phyloP scores from a whole-genome alignment of 53 echinoderm and acorn worm species.

The Holothuria leucospilota region DNA sequence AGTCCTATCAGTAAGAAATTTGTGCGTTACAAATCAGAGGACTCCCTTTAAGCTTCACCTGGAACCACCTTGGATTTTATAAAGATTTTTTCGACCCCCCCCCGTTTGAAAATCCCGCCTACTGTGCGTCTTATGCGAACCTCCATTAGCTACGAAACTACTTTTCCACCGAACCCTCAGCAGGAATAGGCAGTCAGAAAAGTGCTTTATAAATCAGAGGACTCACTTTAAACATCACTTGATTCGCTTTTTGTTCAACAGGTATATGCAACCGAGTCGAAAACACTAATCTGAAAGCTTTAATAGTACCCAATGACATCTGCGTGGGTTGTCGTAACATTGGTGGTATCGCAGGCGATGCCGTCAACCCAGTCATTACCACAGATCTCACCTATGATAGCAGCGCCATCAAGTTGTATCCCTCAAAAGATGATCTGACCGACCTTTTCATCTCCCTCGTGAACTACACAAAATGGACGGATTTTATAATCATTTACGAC shows the following conservation, averaged over 20 bases:
- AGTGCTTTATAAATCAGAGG: too few species aligned
- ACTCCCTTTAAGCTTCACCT: too few species aligned
- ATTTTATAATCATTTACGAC: slow-evolving; percentile 90
- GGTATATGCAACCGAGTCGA: slow-evolving; percentile 75
- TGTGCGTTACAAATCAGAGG: too few species aligned
- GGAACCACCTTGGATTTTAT: too few species aligned
- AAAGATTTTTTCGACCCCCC: too few species aligned
- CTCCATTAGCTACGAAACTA: too few species aligned
- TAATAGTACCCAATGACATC: slow-evolving; percentile 88
- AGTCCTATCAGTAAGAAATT: too few species aligned
- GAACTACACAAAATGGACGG: slow-evolving; percentile 94
- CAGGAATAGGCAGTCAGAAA: too few species aligned
- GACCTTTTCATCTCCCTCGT: slow-evolving; percentile 71
- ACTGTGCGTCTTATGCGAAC: too few species aligned
- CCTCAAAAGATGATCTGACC: slow-evolving; percentile 67
- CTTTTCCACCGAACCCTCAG: too few species aligned
- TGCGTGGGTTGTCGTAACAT: slow-evolving; percentile 77
- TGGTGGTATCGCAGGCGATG: slow-evolving; percentile 82
- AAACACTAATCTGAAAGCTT: slow-evolving; percentile 69
- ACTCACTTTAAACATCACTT: too few species aligned
- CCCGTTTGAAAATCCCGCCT: too few species aligned
- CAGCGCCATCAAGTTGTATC: slow-evolving; percentile 79
- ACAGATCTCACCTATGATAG: slow-evolving; percentile 71
- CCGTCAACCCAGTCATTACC: slow-evolving; percentile 81
- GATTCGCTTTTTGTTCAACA: neutral